phyloP scores from a whole-genome alignment of 35 echinoderm and acorn worm species.

The Acanthaster planci region DNA sequence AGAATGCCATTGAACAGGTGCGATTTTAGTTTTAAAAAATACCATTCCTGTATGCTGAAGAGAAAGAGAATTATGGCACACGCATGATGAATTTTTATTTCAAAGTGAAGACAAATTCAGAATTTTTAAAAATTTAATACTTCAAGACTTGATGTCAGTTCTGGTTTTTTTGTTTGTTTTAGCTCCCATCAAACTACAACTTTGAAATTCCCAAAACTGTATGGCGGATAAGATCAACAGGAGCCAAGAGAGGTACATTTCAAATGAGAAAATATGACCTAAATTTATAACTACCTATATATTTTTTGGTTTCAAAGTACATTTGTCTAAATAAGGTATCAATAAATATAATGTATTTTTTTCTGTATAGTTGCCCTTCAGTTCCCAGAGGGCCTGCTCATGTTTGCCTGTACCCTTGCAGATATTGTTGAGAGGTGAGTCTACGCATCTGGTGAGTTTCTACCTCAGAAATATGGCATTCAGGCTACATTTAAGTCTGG shows the following conservation, averaged over 20 bases:
- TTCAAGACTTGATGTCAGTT: not conserved
- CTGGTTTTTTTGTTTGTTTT: conserved; percentile 30
- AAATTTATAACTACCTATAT: too few relatives aligned
- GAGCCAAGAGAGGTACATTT: conserved; percentile 75
- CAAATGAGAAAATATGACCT: too few relatives aligned
- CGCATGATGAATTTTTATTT: too few relatives aligned
- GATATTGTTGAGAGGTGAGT: conserved; percentile 97
- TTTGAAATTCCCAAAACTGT: conserved; percentile 98
- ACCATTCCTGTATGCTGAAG: too few relatives aligned
- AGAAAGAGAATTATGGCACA: too few relatives aligned
- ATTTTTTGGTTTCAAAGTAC: too few relatives aligned
- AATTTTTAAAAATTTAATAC: not conserved
- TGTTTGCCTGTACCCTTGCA: conserved; percentile 96
- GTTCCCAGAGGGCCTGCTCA: conserved; percentile 90
- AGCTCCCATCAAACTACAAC: conserved; percentile 95
- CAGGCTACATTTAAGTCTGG: too few relatives aligned
- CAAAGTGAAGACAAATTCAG: too few relatives aligned
- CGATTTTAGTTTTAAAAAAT: too few relatives aligned
- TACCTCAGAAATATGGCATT: too few relatives aligned
- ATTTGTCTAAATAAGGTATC: too few relatives aligned
- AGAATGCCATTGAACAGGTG: conserved; percentile 94
- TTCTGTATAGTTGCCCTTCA: conserved; percentile 84
- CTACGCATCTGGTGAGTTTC: not conserved
- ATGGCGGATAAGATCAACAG: conserved; percentile 76
- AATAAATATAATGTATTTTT: not conserved